phyloP scores from a whole-genome alignment of 2,888 invertebrate species.

The Pachymerium ferrugineum region DNA sequence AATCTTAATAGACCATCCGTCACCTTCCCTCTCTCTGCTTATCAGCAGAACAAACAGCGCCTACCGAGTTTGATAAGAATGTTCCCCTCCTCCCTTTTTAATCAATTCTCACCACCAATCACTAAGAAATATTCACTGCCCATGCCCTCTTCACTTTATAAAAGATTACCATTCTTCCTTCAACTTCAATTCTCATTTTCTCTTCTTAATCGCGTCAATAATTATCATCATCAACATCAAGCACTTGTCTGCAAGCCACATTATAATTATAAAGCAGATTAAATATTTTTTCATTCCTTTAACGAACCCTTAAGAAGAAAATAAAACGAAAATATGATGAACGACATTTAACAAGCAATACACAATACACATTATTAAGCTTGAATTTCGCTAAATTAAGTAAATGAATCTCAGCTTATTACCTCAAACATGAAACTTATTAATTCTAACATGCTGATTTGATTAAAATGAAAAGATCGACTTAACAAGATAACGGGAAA shows the following conservation, averaged over 20 bases:
- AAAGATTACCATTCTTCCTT: slow-evolving; percentile 2
- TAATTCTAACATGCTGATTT: not conserved
- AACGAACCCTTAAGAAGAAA: too few relatives aligned
- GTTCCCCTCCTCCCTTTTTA: slow-evolving; percentile 11
- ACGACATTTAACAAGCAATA: too few relatives aligned
- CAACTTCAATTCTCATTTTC: not conserved
- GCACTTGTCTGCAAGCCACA: not conserved
- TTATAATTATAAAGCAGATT: not conserved
- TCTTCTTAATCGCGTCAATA: not conserved
- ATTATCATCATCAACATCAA: not conserved
- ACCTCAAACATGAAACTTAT: not conserved
- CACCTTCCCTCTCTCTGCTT: slow-evolving; percentile 21
- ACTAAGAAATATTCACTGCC: slow-evolving; percentile 21
- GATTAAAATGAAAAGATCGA: too few relatives aligned
- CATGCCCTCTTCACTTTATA: not conserved
- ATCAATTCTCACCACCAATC: slow-evolving; percentile 21
- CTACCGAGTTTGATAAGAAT: slow-evolving; percentile 6
- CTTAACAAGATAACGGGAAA: too few relatives aligned
- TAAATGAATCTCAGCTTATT: not conserved
- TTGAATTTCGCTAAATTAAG: not conserved
- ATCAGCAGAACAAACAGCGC: slow-evolving; percentile 21
- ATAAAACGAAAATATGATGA: too few relatives aligned
- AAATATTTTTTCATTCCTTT: too few relatives aligned
- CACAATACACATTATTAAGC: not conserved
- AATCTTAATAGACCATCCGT: slow-evolving; percentile 21